Evolutionary conservation across 1,140 invertebrate genomes (phyloP), one percentile per base, ranked within the genome.

Genomic region (Brachionus plicatilis): DNA sequence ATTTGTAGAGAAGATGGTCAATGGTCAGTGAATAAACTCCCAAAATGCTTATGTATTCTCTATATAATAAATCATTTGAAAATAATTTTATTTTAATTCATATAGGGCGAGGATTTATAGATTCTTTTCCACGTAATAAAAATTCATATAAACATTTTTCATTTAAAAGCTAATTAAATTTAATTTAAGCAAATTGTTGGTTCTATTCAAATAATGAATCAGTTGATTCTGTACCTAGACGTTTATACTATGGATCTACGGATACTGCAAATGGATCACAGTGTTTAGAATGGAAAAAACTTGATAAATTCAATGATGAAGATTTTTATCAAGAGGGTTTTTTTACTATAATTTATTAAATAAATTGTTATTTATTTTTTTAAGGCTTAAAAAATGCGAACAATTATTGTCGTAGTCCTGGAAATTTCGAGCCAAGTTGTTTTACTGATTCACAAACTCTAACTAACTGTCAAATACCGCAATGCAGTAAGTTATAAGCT

Each of bases 341-440:
- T 45, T 43, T 20, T 20, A 37, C 9, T 12, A 33, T 68, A 1
- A 33, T 3, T 68, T 24, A 37, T 24, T 11, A 68, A 11, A 24
- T 37, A 33, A 41, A 2, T 72, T 43, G 5, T 43, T 27, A 47
- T 56, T 1, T 17, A 24, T 72, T 43, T 37, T 37, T 43, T 20
- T 5, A 17, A 72, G 72, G 72, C 8, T 29, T 47, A 27, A 5
- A 4, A 12, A 76, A 50, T 27, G 72, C 72, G 14, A 27, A 76
- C 29, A 76, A 76, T 76, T 76, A 20, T 50, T 76, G 72, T 24
- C 72, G 72, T 20, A 76, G 72, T 50, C 72, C 72, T 20, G 72
- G 45, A 2, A 37, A 76, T 29, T 76, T 50, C 50, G 72, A 76
- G 20, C 72, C 72, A 27, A 47, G 47, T 47, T 76, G 72, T 29